These are phyloP conservation scores for Drosophila busckii DNA, from an alignment of 1,140 invertebrate genomes.

Conservation along the genomic window DNA sequence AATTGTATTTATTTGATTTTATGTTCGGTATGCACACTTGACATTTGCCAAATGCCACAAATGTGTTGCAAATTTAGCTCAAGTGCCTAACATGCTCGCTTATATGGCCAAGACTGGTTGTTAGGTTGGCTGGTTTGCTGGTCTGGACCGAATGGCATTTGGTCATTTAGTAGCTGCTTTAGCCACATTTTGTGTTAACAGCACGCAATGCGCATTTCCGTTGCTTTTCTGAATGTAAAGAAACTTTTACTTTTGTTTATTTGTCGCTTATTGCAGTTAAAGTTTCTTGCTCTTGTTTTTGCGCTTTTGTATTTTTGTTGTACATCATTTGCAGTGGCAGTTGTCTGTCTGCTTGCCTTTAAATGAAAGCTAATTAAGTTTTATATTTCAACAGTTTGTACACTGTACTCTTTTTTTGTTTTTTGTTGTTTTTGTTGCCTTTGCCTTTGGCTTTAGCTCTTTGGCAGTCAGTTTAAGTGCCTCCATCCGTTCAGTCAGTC, in stretches of 20 bases:
- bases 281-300: constrained; percentile 43
- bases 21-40: too few relatives aligned
- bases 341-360: constrained; percentile 54
- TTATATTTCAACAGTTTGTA: constrained; percentile 62
- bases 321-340: constrained; percentile 23
- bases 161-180: constrained; percentile 16
- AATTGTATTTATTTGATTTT: too few relatives aligned
- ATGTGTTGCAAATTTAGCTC: too few relatives aligned
- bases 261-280: constrained; percentile 66
- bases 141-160: too few relatives aligned
- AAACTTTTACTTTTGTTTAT: constrained; percentile 75
- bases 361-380: constrained; percentile 76
- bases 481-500: neutral
- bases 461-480: constrained; percentile 24
- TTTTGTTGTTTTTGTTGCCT: neutral
- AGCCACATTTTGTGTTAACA: constrained; percentile 58
- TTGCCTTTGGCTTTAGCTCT: constrained; percentile 3
- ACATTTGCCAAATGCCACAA: too few relatives aligned
- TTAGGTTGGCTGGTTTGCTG: too few relatives aligned
- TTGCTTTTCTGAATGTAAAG: constrained; percentile 44
- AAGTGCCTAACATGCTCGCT: too few relatives aligned
- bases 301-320: constrained; percentile 30
- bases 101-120: too few relatives aligned
- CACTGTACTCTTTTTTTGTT: constrained; percentile 23
- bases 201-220: constrained; percentile 63